Evolutionary conservation across 2,888 invertebrate genomes (phyloP).

Genomic region (Luperina nickerlii): DNA sequence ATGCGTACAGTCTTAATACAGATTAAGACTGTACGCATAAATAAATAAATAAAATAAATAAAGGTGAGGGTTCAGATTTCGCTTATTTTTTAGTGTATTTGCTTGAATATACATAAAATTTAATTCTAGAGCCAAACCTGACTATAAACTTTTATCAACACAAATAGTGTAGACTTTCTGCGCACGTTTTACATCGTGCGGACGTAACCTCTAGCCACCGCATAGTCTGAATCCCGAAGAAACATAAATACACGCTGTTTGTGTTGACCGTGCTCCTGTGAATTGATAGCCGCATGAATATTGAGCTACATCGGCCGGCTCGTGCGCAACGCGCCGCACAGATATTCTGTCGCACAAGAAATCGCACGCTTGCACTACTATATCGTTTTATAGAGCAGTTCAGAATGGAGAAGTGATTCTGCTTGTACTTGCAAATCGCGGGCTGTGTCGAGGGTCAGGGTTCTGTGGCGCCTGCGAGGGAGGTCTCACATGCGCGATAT

Average conservation of each 20-base stretch:
- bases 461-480: not conserved
- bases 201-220: not conserved
- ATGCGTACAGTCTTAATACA: too few species aligned
- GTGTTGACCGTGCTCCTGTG: constrained; percentile 38
- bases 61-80: not conserved
- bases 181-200: not conserved
- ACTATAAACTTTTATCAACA: too few species aligned
- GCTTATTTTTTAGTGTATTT: not conserved
- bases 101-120: not conserved
- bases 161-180: constrained; percentile 15
- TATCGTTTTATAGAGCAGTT: constrained; percentile 11
- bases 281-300: constrained; percentile 52
- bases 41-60: too few species aligned
- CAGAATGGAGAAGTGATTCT: constrained; percentile 1
- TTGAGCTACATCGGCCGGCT: constrained; percentile 9
- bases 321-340: not conserved
- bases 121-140: too few species aligned
- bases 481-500: constrained; percentile 39
- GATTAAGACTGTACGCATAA: too few species aligned
- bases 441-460: constrained; percentile 10
- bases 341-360: not conserved
- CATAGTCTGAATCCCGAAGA: constrained; percentile 38
- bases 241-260: constrained; percentile 52
- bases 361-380: not conserved
- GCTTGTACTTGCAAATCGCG: constrained; percentile 35